Base-by-base conservation (phyloP, 2,113 vertebrate species). In the Marmota monax region DNA sequence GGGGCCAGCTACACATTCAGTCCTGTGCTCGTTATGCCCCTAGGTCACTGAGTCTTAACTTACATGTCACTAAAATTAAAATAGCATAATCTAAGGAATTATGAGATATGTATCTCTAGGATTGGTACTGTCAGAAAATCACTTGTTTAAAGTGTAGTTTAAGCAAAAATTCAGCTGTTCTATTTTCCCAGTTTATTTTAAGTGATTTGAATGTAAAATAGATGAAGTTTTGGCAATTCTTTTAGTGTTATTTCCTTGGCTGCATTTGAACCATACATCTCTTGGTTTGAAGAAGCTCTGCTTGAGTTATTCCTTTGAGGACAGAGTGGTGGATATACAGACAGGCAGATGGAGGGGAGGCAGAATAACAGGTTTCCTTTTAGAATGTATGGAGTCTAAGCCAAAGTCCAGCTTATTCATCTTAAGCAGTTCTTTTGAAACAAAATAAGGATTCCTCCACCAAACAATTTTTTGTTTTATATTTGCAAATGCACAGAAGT, bases 181-280 rank as follows among this genome's bases (percentile, higher is more conserved):
- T 84, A 92, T 82, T 94, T 96, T 83, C 4, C 74, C n/a, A 90
- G 85, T 84, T 96, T 65, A 13, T 13, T 51, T 51, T 23, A 92
- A 53, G 51, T 56, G 27, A 67, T 77, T 27, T 84, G 29, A 74
- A 73, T 92, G 5, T 73, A 29, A 73, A 94, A 56, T 88, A 23
- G 72, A 86, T 95, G 51, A 11, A 78, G 29, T 88, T 23, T 45
- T 14, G 5, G 1, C 58, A 39, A 37, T 53, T 78, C 37, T 96
- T 92, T 69, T 87, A 77, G 89, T 53, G 70, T 70, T 45, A 76
- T 45, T 85, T 58, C 45, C 72, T 92, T 65, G 85, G 45, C 90
- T 84, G 3, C 78, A 12, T 48, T 39, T 80, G n/a, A 96, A 70
- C 34, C 34, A 16, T 77, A 48, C n/a, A 67, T 63, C 72, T 84